A percentile compares a stretch with the other conserved stretches of the same genome.
Conservation (phyloP, 2,797 vertebrate species). For the Rhinichthys osculus region DNA sequence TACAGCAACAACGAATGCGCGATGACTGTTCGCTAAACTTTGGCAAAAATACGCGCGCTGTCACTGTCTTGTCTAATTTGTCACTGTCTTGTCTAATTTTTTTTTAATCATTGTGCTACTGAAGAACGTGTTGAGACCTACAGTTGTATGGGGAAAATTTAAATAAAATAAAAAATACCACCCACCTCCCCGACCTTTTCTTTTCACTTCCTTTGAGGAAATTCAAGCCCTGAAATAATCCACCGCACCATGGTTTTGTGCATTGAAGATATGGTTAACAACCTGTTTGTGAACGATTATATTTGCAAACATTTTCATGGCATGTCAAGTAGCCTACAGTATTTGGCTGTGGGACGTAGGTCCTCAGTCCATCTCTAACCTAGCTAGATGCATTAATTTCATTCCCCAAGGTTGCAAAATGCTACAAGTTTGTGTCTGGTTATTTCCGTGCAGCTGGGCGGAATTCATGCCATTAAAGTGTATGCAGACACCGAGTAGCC, state of each 20-base stretch:
- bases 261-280: background rate
- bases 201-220: background rate
- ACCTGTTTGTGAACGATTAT: slow-evolving; percentile 10
- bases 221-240: background rate
- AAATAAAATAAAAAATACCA: background rate
- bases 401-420: background rate
- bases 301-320: background rate
- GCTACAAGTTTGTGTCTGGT: background rate
- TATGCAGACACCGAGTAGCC: background rate
- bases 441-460: background rate
- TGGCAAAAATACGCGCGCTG: background rate
- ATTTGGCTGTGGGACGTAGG: background rate
- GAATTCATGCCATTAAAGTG: slow-evolving; percentile 10
- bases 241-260: background rate
- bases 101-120: background rate
- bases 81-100: background rate
- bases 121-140: background rate
- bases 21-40: background rate
- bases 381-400: background rate
- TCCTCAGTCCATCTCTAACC: background rate
- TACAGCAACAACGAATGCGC: no score
- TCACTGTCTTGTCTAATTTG: background rate
- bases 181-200: background rate
- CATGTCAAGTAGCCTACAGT: background rate
- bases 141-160: no score